phyloP scores from a whole-genome alignment of 2,797 vertebrate species.

The Anabas testudineus region DNA sequence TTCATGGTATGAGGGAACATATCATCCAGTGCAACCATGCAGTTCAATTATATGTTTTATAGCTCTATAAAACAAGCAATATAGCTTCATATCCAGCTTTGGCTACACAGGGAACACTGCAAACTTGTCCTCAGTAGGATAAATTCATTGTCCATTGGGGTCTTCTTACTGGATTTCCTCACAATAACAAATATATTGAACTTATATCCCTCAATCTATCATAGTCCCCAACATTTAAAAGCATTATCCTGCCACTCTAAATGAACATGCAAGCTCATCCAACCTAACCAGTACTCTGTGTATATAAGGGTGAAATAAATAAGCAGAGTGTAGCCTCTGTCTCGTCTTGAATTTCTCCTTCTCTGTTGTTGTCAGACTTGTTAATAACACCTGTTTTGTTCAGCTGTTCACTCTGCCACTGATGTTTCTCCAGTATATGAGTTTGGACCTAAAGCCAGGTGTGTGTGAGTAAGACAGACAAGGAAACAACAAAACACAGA shows the following conservation, averaged over 20 bases:
- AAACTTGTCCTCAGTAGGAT: too few species aligned
- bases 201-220: background rate
- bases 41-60: background rate
- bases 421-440: constrained; percentile 23
- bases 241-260: background rate
- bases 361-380: constrained; percentile 31
- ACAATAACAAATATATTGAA: background rate
- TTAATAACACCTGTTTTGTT: constrained; percentile 55
- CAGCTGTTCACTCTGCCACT: constrained; percentile 9
- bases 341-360: constrained; percentile 7
- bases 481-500: constrained; percentile 14
- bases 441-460: constrained; percentile 21
- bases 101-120: background rate
- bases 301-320: constrained; percentile 30
- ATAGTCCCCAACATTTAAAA: background rate
- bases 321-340: background rate
- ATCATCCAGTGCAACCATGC: background rate
- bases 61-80: background rate
- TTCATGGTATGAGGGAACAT: background rate
- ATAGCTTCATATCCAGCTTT: background rate
- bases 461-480: constrained; percentile 1
- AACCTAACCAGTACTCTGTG: background rate
- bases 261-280: background rate
- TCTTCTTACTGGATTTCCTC: background rate
- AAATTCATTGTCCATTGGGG: background rate